These are phyloP conservation scores for Pilophorus perplexus DNA, from an alignment of 2,888 invertebrate species.

Conservation along the genomic window DNA sequence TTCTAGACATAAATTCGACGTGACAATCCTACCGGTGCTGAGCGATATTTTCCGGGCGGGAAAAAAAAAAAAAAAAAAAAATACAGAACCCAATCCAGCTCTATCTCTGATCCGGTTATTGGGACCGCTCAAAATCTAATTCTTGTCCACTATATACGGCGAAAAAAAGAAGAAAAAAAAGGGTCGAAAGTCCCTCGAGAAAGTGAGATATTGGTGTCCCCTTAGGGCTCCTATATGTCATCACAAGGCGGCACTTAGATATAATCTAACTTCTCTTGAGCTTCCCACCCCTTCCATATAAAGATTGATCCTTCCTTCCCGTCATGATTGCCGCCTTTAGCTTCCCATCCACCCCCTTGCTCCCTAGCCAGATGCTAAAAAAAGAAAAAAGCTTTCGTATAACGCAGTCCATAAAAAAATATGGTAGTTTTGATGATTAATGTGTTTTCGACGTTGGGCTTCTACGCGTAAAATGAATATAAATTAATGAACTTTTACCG, in stretches of 20 bases:
- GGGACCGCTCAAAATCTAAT: conserved; percentile 34
- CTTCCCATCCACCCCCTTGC: not conserved
- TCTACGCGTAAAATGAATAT: too few relatives aligned
- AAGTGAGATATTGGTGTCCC: conserved; percentile 42
- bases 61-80: too few relatives aligned
- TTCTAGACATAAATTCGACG: too few relatives aligned
- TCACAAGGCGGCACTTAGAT: conserved; percentile 41
- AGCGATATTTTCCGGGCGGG: too few relatives aligned
- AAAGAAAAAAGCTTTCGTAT: not conserved
- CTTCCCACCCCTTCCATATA: not conserved
- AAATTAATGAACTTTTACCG: too few relatives aligned
- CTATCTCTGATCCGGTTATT: conserved; percentile 37
- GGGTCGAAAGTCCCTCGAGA: conserved; percentile 34
- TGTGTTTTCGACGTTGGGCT: too few relatives aligned
- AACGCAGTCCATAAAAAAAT: not conserved
- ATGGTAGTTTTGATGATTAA: too few relatives aligned
- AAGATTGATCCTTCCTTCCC: conserved; percentile 22
- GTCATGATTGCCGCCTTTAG: conserved; percentile 27
- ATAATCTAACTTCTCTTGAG: conserved; percentile 21
- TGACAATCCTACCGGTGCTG: too few relatives aligned
- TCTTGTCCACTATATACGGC: not conserved
- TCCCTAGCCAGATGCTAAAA: conserved; percentile 22
- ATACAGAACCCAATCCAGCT: conserved; percentile 37
- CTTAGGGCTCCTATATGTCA: conserved; percentile 41
- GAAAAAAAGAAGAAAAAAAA: conserved; percentile 23